A percentile compares a stretch with the other conserved stretches of the same genome.
These are phyloP conservation scores for Coleophora deauratella DNA, from an alignment of 2,888 invertebrate species.

Conservation along the genomic window DNA sequence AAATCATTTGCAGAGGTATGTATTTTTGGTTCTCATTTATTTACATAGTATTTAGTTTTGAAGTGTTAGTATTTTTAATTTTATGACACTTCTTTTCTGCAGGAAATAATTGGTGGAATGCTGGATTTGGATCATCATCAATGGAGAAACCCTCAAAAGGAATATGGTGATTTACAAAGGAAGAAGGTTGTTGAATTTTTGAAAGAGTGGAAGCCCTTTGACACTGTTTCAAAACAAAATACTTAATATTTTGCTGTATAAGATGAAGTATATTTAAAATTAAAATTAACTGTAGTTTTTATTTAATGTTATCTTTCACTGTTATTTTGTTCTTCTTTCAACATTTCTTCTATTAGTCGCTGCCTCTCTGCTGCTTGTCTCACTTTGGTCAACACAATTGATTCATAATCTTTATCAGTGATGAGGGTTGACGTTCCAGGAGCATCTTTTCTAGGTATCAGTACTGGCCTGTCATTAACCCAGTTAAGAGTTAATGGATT, in stretches of 20 bases:
- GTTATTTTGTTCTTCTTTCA: slow-evolving; percentile 67
- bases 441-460: slow-evolving; percentile 44
- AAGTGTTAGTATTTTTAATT: too few relatives aligned
- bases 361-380: slow-evolving; percentile 91
- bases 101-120: slow-evolving; percentile 97
- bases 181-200: slow-evolving; percentile 84
- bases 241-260: not conserved
- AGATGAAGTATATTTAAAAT: not conserved
- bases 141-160: slow-evolving; percentile 89
- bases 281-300: not conserved
- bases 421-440: slow-evolving; percentile 49
- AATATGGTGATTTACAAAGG: slow-evolving; percentile 83
- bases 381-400: slow-evolving; percentile 84
- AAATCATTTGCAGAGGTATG: slow-evolving; percentile 90
- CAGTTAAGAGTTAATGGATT: slow-evolving; percentile 85
- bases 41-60: not conserved
- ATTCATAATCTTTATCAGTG: slow-evolving; percentile 85
- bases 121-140: slow-evolving; percentile 87
- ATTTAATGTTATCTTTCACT: not conserved
- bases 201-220: slow-evolving; percentile 80
- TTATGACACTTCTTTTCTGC: slow-evolving; percentile 7
- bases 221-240: slow-evolving; percentile 50
- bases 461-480: slow-evolving; percentile 70
- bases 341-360: slow-evolving; percentile 80
- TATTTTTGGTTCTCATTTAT: slow-evolving; percentile 7